A percentile compares a stretch with the other conserved stretches of the same genome.
Evolutionary conservation across 2,797 vertebrate species (phyloP).

Genomic region (Fratercula arctica): DNA sequence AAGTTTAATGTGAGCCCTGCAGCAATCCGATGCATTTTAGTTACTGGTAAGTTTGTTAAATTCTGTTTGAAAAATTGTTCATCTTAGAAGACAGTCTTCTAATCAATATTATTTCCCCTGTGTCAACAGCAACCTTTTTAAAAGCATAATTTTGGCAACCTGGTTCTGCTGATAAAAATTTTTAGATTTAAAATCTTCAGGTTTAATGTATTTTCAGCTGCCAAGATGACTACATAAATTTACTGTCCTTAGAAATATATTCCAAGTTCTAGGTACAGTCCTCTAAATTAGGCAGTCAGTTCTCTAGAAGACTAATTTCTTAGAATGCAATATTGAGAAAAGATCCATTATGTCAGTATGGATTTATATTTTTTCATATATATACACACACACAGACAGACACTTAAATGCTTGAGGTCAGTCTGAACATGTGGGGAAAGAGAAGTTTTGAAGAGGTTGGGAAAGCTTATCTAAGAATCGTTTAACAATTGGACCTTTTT

Average conservation of each 20-base stretch:
- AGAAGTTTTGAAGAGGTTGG: background rate
- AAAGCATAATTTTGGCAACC: constrained; percentile 33
- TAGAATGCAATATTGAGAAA: background rate
- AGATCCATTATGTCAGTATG: background rate
- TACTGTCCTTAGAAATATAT: background rate
- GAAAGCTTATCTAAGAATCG: background rate
- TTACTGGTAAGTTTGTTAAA: constrained; percentile 76
- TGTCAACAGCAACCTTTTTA: constrained; percentile 43
- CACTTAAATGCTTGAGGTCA: background rate
- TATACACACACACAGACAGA: background rate
- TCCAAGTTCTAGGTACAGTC: background rate
- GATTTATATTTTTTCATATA: background rate
- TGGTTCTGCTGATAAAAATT: constrained; percentile 9
- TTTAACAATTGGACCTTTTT: background rate
- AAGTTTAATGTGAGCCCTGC: constrained; percentile 70
- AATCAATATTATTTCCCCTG: constrained; percentile 50
- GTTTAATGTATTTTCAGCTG: background rate
- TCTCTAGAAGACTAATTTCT: background rate
- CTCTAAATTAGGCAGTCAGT: background rate
- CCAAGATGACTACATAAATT: background rate
- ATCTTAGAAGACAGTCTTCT: constrained; percentile 58
- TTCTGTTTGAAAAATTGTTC: constrained; percentile 70
- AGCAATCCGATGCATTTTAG: constrained; percentile 70
- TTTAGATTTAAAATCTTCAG: constrained; percentile 15
- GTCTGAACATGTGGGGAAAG: background rate